phyloP scores from a whole-genome alignment of 1,140 invertebrate species.

The Phymorhynchus buccinoides region DNA sequence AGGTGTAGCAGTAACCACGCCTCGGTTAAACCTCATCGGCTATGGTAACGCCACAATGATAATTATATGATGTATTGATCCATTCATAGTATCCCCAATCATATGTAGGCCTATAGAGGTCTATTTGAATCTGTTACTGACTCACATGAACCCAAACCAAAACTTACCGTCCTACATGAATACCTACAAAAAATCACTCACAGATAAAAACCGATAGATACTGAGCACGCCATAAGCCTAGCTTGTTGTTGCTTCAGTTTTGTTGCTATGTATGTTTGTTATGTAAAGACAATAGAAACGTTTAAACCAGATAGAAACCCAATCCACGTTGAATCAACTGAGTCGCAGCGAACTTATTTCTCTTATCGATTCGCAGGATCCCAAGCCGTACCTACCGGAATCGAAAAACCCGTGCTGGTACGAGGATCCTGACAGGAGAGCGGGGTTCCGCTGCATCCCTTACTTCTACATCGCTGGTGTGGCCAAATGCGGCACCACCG shows the following conservation, averaged over 20 bases:
- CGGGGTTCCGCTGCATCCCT: constrained; percentile 38
- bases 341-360: not conserved
- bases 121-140: no score
- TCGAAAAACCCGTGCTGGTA: constrained; percentile 65
- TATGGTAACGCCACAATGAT: no score
- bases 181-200: not conserved
- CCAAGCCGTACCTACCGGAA: constrained; percentile 43
- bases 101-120: no score
- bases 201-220: not conserved
- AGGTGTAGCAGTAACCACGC: no score
- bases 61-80: no score
- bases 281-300: no score
- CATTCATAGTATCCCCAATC: no score
- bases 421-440: constrained; percentile 48
- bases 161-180: not conserved
- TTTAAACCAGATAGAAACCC: no score
- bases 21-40: no score
- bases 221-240: no score
- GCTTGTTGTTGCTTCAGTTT: no score
- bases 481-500: constrained; percentile 21
- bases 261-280: no score
- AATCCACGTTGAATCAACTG: not conserved
- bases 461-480: constrained; percentile 34
- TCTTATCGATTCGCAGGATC: constrained; percentile 44
- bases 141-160: not conserved